Evolutionary conservation across 2,888 invertebrate species (phyloP).

Genomic region (Nesidiocoris tenuis): DNA sequence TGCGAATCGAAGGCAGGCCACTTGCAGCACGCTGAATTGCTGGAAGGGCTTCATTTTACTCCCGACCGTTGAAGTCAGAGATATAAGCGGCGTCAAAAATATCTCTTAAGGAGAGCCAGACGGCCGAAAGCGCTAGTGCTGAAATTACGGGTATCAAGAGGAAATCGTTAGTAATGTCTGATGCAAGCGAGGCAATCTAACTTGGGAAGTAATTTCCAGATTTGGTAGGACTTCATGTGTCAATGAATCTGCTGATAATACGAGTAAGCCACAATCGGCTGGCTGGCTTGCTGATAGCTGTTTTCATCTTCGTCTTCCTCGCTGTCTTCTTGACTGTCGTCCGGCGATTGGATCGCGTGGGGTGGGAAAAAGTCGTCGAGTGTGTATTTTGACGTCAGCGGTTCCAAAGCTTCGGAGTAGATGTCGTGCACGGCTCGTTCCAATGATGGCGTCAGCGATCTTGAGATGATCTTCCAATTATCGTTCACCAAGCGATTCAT

Average conservation of each 20-base stretch:
- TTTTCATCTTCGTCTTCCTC: constrained; percentile 1
- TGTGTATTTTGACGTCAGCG: constrained; percentile 43
- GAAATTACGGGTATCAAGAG: too few species aligned
- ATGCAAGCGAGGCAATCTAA: too few species aligned
- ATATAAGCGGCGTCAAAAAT: too few species aligned
- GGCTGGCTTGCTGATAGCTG: background rate
- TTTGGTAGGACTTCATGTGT: background rate
- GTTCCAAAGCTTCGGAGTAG: constrained; percentile 38
- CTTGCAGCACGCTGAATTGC: too few species aligned
- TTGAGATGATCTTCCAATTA: constrained; percentile 44
- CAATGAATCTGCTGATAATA: background rate
- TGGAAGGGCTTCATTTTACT: too few species aligned
- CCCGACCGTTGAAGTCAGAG: too few species aligned
- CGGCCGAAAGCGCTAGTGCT: too few species aligned
- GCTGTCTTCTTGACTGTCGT: background rate
- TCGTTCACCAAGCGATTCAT: constrained; percentile 46
- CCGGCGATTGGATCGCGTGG: background rate
- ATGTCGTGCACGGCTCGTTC: constrained; percentile 43
- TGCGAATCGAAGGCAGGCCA: too few species aligned
- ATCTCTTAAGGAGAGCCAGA: too few species aligned
- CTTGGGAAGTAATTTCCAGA: too few species aligned
- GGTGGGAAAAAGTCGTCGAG: constrained; percentile 37
- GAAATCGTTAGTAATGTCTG: too few species aligned
- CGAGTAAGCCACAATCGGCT: constrained; percentile 1
- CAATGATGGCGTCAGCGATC: constrained; percentile 44